These are phyloP conservation scores for Coluber constrictor DNA, from an alignment of 2,797 vertebrate genomes.

Conservation along the genomic window DNA sequence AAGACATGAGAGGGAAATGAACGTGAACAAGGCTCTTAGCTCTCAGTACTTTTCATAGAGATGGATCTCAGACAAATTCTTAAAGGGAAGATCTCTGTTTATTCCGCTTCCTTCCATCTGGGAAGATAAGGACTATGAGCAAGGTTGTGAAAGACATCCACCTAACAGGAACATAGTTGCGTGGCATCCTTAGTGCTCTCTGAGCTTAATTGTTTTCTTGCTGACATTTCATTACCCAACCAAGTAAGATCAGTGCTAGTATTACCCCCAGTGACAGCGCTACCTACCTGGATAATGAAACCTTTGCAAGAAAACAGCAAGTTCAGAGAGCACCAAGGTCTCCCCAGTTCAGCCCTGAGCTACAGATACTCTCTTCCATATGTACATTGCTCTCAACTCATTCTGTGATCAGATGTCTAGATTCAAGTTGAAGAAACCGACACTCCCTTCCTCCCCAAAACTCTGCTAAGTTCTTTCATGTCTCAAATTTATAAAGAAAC, in stretches of 20 bases:
- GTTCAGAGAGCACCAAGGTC: background rate
- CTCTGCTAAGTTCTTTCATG: conserved; percentile 33
- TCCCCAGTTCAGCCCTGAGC: background rate
- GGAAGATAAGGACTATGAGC: background rate
- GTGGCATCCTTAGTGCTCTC: background rate
- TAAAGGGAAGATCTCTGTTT: background rate
- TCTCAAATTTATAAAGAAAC: conserved; percentile 21
- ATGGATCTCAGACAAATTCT: background rate
- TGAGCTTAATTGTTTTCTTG: background rate
- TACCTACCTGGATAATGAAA: background rate
- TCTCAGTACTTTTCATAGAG: background rate
- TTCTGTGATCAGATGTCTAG: background rate
- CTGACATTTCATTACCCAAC: background rate
- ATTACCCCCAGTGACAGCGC: background rate
- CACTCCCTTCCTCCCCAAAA: background rate
- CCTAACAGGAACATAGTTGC: background rate
- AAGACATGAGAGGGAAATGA: background rate
- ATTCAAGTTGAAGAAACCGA: background rate
- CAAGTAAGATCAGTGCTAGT: background rate
- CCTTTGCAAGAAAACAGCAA: background rate
- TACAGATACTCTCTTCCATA: background rate
- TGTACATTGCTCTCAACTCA: background rate
- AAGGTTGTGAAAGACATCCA: background rate
- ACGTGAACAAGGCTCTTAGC: background rate
- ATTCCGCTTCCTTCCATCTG: background rate